Base-by-base conservation (phyloP, 2,113 vertebrate species). In the Ceyx margarethae region DNA sequence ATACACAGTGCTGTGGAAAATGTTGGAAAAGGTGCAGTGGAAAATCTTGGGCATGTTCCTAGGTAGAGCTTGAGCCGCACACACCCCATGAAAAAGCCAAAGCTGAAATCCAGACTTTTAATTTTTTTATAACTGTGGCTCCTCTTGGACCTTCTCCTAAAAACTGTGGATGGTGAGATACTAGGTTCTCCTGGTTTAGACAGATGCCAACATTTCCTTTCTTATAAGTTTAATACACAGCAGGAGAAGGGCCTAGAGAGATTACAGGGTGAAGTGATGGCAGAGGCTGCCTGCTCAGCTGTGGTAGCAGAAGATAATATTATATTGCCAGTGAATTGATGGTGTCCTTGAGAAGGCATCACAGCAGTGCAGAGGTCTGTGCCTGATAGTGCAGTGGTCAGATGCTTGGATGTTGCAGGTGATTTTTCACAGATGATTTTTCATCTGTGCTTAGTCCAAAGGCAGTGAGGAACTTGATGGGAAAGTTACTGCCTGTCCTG, bases 201-300 rank as follows among this genome's bases (percentile, higher is more conserved):
- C 14, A 64, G 72, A 72, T 25, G 40, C 42, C 62, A 21, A 40
- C 72, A 54, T 42, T 79, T 58, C 15, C 43, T 56, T 90, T 72
- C 83, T 57, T 29, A 0, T 9, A 42, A 51, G 35, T 43, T 84
- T 85, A 57, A 80, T 12, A 37, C 0, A 6, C 50, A 69, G 60
- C 31, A 16, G 37, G 25, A 66, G 58, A 79, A 84, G 16, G 28
- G 26, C 58, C 54, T 10, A 2, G 22, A 66, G 74, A 67, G 71
- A 93, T 87, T 81, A 82, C 11, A 45, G 51, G 68, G 75, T 56
- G 64, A 82, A 56, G 77, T 0, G 2, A 31, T 1, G 18, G 71
- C 84, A 77, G 72, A 45, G 72, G 37, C 91, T 96, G 94, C 72
- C 85, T 64, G 81, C 91, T 96, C 87, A 91, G 84, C 86, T 95